Base-by-base conservation (phyloP, 2,797 vertebrate species). In the Notamacropus eugenii region DNA sequence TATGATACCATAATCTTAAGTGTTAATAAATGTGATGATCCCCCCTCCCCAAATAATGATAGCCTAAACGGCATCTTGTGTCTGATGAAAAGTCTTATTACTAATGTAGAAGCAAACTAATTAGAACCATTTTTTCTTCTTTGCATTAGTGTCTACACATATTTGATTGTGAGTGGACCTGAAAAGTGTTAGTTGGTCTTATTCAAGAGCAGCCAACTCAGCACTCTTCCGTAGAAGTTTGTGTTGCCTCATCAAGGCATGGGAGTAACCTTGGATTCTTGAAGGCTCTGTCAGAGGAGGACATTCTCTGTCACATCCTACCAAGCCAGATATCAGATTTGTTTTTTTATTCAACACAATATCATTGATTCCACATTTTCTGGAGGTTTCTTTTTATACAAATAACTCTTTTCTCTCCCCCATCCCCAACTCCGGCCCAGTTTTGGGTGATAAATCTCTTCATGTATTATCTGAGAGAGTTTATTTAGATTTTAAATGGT, bases 401-500 rank as follows among this genome's bases (percentile, higher is more conserved):
- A 57, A 92, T 92, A 12, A 54, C 93, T 67, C 46, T 92, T 5
- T 94, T 91, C 19, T 94, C 82, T 95, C 67, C 9, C 87, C 67
- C 95, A 93, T 16, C 2, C 3, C 29, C 58, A 59, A n/a, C 91
- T 13, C 95, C 28, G 55, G 5, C 29, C 27, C 46, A 6, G 6
- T 95, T 91, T 90, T 1, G 93, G n/a, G n/a, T 55, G 1, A 34
- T 55, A 59, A 55, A 12, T 87, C 8, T 13, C 16, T 94, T 54
- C 9, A 8, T 90, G 90, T 52, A 54, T 52, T 90, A 29, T 29
- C 50, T 90, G 28, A 27, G 28, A 90, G 90, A 54, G 50, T 34
- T 54, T 92, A 11, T 28, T 90, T 94, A 55, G 8, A 22, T 93
- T 90, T 96, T 92, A 92, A 92, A 56, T 95, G 14, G 40, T 55